These are phyloP conservation scores for Drosophila macrospina DNA, from an alignment of 2,888 invertebrate genomes.

Conservation along the genomic window DNA sequence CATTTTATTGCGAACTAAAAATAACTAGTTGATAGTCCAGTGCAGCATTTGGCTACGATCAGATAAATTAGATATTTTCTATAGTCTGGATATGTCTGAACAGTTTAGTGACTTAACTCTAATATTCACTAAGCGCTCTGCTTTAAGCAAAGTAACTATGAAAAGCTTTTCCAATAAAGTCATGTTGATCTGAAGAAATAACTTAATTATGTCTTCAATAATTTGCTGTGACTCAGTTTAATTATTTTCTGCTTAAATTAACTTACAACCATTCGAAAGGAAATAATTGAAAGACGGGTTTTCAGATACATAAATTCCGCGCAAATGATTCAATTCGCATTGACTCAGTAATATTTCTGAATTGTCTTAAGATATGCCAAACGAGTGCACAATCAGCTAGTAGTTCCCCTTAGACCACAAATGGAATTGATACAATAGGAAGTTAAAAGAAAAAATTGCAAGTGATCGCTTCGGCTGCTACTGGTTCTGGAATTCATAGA, in stretches of 20 bases:
- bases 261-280: background rate
- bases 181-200: too few species aligned
- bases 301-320: background rate
- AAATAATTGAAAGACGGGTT: conserved; percentile 2
- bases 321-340: conserved; percentile 6
- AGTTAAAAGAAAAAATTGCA: conserved; percentile 24
- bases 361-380: conserved; percentile 5
- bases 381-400: conserved; percentile 12
- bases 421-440: conserved; percentile 28
- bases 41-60: background rate
- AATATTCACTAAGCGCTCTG: too few species aligned
- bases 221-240: too few species aligned
- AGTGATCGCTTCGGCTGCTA: conserved; percentile 20
- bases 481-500: conserved; percentile 8
- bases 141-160: too few species aligned
- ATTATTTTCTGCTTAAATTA: background rate
- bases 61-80: too few species aligned
- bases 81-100: too few species aligned
- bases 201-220: too few species aligned
- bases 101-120: too few species aligned
- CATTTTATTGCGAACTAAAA: background rate
- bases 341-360: conserved; percentile 8
- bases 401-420: conserved; percentile 47
- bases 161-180: too few species aligned
- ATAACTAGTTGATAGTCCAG: background rate